Evolutionary conservation across 2,888 invertebrate species (phyloP).

Genomic region (Euzetes globulus): DNA sequence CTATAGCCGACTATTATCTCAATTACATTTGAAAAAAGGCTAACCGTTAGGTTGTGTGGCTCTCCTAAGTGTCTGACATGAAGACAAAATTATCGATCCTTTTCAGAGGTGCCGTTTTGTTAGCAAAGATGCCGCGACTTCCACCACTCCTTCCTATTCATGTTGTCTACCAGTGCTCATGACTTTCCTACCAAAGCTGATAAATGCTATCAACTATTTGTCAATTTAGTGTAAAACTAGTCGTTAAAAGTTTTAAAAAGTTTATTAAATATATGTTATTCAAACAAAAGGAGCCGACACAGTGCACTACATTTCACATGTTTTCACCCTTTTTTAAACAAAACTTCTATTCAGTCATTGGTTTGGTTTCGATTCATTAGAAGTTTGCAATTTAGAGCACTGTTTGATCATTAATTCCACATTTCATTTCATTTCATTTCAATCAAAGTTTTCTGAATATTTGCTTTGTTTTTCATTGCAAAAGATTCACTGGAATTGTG

Average conservation of each 20-base stretch:
- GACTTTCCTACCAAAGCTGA: background rate
- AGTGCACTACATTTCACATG: too few relatives aligned
- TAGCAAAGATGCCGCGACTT: background rate
- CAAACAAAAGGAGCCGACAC: too few relatives aligned
- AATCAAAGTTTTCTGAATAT: too few relatives aligned
- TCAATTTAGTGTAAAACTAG: background rate
- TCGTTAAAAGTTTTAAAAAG: background rate
- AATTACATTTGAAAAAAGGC: too few relatives aligned
- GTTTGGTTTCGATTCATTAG: too few relatives aligned
- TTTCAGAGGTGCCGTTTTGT: background rate
- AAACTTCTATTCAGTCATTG: too few relatives aligned
- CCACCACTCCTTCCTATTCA: background rate
- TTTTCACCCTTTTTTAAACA: too few relatives aligned
- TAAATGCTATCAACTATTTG: background rate
- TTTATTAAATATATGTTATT: background rate
- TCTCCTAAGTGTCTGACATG: background rate
- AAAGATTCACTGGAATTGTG: background rate
- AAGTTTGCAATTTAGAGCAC: too few relatives aligned
- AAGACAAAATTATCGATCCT: background rate
- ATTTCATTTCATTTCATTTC: too few relatives aligned
- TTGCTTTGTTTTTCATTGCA: too few relatives aligned
- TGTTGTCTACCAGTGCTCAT: background rate
- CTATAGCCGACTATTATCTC: too few relatives aligned
- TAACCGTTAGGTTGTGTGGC: background rate
- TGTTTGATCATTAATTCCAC: too few relatives aligned